Conservation (phyloP, 2,797 vertebrate species). For the Cyprinodon diabolis region DNA sequence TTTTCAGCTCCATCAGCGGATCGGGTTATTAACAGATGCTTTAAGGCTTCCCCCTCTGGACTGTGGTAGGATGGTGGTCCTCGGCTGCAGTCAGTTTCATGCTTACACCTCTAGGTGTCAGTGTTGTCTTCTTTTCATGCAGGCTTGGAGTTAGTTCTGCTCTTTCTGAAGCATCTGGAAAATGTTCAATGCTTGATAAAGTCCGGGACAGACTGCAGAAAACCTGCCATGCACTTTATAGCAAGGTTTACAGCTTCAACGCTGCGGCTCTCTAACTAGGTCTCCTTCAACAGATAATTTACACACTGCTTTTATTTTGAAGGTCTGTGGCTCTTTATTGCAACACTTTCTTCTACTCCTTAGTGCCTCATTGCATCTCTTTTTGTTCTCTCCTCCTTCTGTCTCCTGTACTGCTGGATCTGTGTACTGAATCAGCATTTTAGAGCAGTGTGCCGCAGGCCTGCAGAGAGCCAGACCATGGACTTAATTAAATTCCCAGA, state of each 20-base stretch:
- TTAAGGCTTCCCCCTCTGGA: background rate
- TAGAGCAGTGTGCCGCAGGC: constrained; percentile 72
- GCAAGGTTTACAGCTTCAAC: constrained; percentile 2
- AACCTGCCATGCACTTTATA: constrained; percentile 1
- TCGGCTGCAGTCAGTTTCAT: background rate
- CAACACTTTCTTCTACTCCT: constrained; percentile 9
- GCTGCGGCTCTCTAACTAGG: background rate
- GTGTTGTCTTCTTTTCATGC: constrained; percentile 27
- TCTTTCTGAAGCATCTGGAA: constrained; percentile 39
- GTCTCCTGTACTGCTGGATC: constrained; percentile 41
- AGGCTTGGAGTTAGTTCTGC: background rate
- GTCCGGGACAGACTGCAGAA: constrained; percentile 40
- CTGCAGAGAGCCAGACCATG: constrained; percentile 72
- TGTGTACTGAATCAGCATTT: constrained; percentile 81
- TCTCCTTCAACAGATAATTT: background rate
- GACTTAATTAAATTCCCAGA: constrained; percentile 76
- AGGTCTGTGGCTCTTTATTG: constrained; percentile 28
- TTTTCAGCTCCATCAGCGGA: background rate
- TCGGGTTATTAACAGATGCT: background rate
- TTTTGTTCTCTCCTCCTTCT: constrained; percentile 47
- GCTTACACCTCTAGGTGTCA: constrained; percentile 51
- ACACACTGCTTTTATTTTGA: constrained; percentile 4
- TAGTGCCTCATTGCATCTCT: constrained; percentile 32
- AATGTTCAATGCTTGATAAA: constrained; percentile 31
- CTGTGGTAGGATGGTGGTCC: background rate